Base-by-base conservation (phyloP, 2,113 vertebrate species). In the Asarcornis scutulata region DNA sequence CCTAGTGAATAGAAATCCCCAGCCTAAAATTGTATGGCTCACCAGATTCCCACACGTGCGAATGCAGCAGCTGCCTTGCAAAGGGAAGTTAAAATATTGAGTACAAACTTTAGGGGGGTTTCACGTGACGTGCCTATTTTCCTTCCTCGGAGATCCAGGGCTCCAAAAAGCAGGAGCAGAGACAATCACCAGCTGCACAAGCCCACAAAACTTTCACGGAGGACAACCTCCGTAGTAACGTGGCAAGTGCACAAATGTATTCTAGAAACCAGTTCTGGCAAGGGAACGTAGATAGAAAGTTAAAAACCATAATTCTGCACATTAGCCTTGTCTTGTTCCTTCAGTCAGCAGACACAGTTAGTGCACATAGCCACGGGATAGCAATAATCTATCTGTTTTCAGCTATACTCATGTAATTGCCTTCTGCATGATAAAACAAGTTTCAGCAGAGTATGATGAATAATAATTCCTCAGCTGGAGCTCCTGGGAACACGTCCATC, bases 1-100 rank as follows among this genome's bases (percentile, higher is more conserved):
- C 93, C 95, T 59, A 78, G 88, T 95, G 95, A 96, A 96, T 95
- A 97, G 94, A 96, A 96, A 95, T 92, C 93, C 90, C 91, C 95
- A 92, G 88, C 66, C 92, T 84, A 88, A 94, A 73, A 86, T 56
- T 97, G 93, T 90, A 86, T 7, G 69, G 79, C 92, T 95, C 90
- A 95, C 85, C 88, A 91, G 90, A 97, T 94, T 96, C 96, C 90
- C 95, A 96, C 95, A 94, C 8, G 93, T 93, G 95, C 95, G 91
- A 95, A 96, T 74, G 93, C 76, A 91, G 94, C 95, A 95, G 91
- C 95, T 95, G 95, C 90, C 73, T 93, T 91, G 92, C 83, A 94
- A 86, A 92, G 58, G 83, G 58, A 97, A 93, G 96, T 95, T 92
- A 93, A 96, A 96, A 94, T 75, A 96, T 95, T 73, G 75, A 93